Evolutionary conservation across 1,140 invertebrate species (phyloP), one percentile per base, ranked within the genome.

Genomic region (Geopemphigus sp.): DNA sequence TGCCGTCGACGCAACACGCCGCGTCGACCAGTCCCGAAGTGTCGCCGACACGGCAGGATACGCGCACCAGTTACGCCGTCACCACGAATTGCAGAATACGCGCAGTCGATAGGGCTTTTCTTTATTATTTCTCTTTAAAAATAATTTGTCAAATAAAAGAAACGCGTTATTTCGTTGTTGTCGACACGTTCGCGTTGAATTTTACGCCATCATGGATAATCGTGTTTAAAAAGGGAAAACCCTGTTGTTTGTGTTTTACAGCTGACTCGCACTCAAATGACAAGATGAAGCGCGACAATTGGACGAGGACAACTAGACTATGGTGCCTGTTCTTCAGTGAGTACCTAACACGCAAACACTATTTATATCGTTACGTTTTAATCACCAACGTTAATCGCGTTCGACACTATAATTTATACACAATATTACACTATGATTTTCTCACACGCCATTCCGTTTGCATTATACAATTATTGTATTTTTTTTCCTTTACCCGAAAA

Each of bases 271-370:
- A 63, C 74, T 63, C 74, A 78, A 61, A 78, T 78, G 74, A 78
- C 74, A 78, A 63, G 74, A 78, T 78, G 74, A 78, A 78, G 22
- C 57, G 74, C 74, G 47, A 50, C 17, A 39, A 39, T 39, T 78
- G 32, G 39, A 78, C 61, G 26, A 61, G 14, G 10, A 63, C 57
- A 22, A 22, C 50, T 59, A 57, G 57, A 50, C 11, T 47, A 5
- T 29, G 56, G 56, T 61, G 56, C 22, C 39, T 78, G 4, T 78
- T 78, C 22, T 19, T 78, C 22, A 29, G 74, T 78, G 56, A 78
- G 74, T 78, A 63, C 57, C 17, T 11, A 11, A 50, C 32, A 39
- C 32, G 32, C 32, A 39, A 39, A 29, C 14, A 59, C 15, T 19
- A 14, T 61, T 61, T 29, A 29, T n/a, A n/a, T n/a, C n/a, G n/a